Percentiles rank a stretch among this genome's conserved stretches.
Conservation (phyloP, 2,113 vertebrate species). For the Anseranas semipalmata region DNA sequence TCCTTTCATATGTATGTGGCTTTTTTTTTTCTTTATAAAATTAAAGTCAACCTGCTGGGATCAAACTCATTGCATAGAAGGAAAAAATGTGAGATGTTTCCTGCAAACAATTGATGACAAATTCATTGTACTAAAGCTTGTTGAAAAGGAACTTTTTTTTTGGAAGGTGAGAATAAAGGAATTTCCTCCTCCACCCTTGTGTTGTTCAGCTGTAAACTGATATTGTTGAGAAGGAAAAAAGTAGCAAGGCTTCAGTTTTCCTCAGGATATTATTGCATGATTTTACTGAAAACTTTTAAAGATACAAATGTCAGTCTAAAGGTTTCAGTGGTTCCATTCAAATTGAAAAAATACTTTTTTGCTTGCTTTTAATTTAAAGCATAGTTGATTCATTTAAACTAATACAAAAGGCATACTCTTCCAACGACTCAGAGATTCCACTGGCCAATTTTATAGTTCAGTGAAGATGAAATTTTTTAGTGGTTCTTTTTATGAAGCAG, state of each 20-base stretch:
- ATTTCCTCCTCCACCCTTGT: constrained; percentile 79
- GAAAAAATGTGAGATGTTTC: constrained; percentile 49
- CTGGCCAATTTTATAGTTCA: neutral
- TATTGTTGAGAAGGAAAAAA: constrained; percentile 64
- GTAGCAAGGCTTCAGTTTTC: constrained; percentile 52
- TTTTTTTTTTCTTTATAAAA: neutral
- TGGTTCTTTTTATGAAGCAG: neutral
- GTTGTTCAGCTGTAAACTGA: constrained; percentile 73
- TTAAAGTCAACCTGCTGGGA: constrained; percentile 34
- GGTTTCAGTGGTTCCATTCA: neutral
- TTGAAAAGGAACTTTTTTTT: constrained; percentile 35
- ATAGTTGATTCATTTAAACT: neutral
- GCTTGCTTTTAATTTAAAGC: neutral
- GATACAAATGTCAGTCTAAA: neutral
- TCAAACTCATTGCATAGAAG: constrained; percentile 43
- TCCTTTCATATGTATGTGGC: neutral
- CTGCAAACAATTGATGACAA: constrained; percentile 70
- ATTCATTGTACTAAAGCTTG: constrained; percentile 48
- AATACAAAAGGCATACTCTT: neutral
- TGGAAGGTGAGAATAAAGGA: constrained; percentile 70
- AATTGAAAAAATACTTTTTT: neutral
- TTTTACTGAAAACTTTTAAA: constrained; percentile 51
- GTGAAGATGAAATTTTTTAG: neutral
- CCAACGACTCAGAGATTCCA: neutral
- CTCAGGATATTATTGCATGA: constrained; percentile 18